A percentile compares a stretch with the other conserved stretches of the same genome.
phyloP scores from a whole-genome alignment of 1,140 invertebrate genomes.

The Ceratosolen solmsi region DNA sequence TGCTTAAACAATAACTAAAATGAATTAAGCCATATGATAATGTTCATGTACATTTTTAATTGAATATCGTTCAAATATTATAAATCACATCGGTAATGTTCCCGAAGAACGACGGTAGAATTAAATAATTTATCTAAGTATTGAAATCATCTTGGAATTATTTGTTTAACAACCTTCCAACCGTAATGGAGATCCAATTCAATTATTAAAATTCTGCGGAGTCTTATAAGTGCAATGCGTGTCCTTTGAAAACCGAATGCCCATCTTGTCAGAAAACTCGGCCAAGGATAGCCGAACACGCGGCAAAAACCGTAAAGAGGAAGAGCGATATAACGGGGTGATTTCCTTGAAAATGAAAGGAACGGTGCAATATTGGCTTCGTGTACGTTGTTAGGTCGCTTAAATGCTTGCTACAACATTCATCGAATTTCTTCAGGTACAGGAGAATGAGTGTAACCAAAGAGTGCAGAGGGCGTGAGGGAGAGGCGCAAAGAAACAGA shows the following conservation, averaged over 20 bases:
- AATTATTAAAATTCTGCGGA: too few species aligned
- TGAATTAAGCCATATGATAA: too few species aligned
- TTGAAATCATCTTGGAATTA: too few species aligned
- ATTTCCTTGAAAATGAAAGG: slow-evolving; percentile 35
- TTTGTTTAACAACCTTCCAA: too few species aligned
- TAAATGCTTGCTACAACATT: neutral
- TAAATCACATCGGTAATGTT: too few species aligned
- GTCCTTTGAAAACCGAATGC: neutral
- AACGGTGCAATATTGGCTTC: neutral
- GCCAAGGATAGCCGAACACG: neutral
- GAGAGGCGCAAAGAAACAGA: neutral
- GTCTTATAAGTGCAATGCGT: neutral
- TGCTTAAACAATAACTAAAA: neutral
- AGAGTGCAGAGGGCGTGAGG: neutral
- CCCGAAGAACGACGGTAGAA: too few species aligned
- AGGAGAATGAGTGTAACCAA: neutral
- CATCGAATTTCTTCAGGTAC: neutral
- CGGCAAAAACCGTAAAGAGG: slow-evolving; percentile 17
- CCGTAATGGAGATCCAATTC: too few species aligned
- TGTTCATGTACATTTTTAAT: too few species aligned
- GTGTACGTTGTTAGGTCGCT: neutral
- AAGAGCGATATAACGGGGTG: slow-evolving; percentile 37
- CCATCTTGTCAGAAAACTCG: neutral
- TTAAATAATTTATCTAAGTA: too few species aligned
- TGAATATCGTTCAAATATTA: too few species aligned